Conservation (phyloP, 2,888 invertebrate species). For the Ditula angustiorana region DNA sequence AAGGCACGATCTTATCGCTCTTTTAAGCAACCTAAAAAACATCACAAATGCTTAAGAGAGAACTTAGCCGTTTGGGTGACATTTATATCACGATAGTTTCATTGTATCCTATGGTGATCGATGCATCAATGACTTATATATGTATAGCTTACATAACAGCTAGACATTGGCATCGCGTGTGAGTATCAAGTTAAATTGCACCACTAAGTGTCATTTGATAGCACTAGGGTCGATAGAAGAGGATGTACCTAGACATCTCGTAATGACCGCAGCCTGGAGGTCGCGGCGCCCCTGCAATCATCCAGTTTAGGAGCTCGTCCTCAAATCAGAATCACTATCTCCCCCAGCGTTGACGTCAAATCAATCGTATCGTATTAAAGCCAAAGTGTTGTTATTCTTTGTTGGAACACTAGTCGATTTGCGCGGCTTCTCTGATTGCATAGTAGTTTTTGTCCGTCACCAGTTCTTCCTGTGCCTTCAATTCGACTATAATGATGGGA, state of each 20-base stretch:
- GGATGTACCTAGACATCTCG: constrained; percentile 21
- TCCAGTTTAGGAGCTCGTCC: constrained; percentile 38
- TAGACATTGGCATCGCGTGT: not conserved
- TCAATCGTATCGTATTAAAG: constrained; percentile 23
- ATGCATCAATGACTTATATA: no score
- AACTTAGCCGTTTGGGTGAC: no score
- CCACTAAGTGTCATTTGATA: constrained; percentile 13
- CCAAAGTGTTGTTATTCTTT: constrained; percentile 1
- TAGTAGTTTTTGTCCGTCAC: not conserved
- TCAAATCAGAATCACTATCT: constrained; percentile 25
- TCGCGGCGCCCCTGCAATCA: constrained; percentile 38
- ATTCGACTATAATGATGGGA: no score
- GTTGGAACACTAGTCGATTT: not conserved
- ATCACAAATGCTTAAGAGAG: no score
- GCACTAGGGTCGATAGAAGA: constrained; percentile 20
- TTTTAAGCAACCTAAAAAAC: no score
- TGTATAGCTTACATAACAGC: not conserved
- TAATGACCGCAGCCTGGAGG: constrained; percentile 36
- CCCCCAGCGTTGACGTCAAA: constrained; percentile 40
- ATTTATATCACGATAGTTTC: no score
- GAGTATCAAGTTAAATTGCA: not conserved
- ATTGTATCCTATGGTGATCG: no score
- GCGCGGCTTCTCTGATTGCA: not conserved
- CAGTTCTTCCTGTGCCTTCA: no score
- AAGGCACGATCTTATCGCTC: no score